A percentile compares a stretch with the other conserved stretches of the same genome.
phyloP scores from a whole-genome alignment of 2,113 vertebrate species.

The Saguinus midas region DNA sequence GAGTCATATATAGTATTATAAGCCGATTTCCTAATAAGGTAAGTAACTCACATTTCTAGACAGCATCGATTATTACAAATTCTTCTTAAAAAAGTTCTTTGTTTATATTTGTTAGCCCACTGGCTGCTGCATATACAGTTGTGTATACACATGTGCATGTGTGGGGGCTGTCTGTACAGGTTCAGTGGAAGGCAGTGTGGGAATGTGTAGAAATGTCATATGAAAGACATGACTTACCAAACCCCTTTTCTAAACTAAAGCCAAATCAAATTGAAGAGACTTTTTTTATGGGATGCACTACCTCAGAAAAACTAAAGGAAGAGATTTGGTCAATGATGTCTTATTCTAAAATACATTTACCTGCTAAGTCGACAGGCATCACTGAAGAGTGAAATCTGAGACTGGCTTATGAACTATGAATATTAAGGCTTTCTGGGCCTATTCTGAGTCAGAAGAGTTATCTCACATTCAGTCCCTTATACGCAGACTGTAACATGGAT shows the following conservation, averaged over 20 bases:
- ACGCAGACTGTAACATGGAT: slow-evolving; percentile 55
- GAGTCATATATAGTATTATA: slow-evolving; percentile 75
- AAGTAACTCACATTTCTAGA: slow-evolving; percentile 75
- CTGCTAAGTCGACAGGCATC: slow-evolving; percentile 9
- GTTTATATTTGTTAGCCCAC: slow-evolving; percentile 52
- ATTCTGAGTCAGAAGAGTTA: slow-evolving; percentile 14
- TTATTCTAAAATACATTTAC: background rate
- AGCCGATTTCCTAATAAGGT: slow-evolving; percentile 78
- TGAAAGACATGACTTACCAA: slow-evolving; percentile 54
- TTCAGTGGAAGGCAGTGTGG: slow-evolving; percentile 42
- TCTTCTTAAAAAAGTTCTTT: slow-evolving; percentile 68
- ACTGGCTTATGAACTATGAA: slow-evolving; percentile 8
- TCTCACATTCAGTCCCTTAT: slow-evolving; percentile 63
- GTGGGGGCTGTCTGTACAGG: background rate
- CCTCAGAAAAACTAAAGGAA: slow-evolving; percentile 34
- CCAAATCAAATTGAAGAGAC: background rate
- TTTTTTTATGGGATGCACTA: background rate
- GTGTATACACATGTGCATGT: background rate
- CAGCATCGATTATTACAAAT: slow-evolving; percentile 73
- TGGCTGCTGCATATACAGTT: slow-evolving; percentile 19
- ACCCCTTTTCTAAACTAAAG: slow-evolving; percentile 20
- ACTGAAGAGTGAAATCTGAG: slow-evolving; percentile 32
- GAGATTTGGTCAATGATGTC: background rate
- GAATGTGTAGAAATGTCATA: background rate
- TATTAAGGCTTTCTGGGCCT: slow-evolving; percentile 69